Evolutionary conservation across 2,113 vertebrate genomes (phyloP).

Genomic region (Actinemys pallida): DNA sequence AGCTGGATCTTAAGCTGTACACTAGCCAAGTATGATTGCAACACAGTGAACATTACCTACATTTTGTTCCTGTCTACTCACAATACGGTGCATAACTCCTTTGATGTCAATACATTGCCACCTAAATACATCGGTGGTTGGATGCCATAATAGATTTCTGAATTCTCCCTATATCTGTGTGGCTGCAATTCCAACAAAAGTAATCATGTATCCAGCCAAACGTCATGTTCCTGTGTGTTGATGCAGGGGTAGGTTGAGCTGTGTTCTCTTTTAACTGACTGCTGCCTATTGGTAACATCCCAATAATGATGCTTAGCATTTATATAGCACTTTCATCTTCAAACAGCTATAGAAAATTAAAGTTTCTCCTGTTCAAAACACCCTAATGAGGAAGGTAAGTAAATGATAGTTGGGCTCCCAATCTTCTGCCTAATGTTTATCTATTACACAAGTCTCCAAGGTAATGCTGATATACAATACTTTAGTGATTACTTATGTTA

Average conservation of each 20-base stretch:
- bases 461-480: not conserved
- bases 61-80: not conserved
- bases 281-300: not conserved
- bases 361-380: not conserved
- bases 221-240: not conserved
- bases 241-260: not conserved
- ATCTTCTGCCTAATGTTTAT: not conserved
- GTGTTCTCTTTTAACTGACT: not conserved
- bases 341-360: not conserved
- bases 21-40: not conserved
- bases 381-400: not conserved
- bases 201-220: not conserved
- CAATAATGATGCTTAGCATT: not conserved
- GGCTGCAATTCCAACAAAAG: not conserved
- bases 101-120: not conserved
- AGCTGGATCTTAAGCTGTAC: not conserved
- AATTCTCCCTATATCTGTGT: not conserved
- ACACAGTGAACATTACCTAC: not conserved
- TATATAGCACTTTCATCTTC: not conserved
- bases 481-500: not conserved
- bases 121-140: not conserved
- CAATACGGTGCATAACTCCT: not conserved
- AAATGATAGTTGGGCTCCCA: not conserved
- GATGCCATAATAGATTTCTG: not conserved
- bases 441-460: not conserved